Evolutionary conservation across 2,113 vertebrate genomes (phyloP).

Genomic region (Atlantisia rogersi): DNA sequence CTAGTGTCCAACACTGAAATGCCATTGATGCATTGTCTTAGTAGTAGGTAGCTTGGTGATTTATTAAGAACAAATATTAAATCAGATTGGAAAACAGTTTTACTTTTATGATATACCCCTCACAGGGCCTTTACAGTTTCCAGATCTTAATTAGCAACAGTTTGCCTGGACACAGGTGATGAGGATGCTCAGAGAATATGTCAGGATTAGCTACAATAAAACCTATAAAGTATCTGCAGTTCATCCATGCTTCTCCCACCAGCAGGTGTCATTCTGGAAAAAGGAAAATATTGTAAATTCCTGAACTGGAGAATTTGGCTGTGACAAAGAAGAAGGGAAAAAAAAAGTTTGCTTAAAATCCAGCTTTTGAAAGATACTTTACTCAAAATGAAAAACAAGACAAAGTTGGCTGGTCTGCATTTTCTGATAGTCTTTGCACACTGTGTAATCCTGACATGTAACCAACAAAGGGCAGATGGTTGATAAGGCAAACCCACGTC

Average conservation of each 20-base stretch:
- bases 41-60: neutral
- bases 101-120: neutral
- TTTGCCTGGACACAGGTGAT: neutral
- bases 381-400: neutral
- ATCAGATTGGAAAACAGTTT: neutral
- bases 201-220: slow-evolving; percentile 12
- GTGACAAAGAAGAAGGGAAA: slow-evolving; percentile 31
- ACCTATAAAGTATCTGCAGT: slow-evolving; percentile 52
- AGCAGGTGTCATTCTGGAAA: slow-evolving; percentile 84
- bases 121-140: neutral
- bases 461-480: neutral
- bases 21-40: neutral
- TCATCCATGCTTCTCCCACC: slow-evolving; percentile 75
- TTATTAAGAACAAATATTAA: neutral
- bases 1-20: neutral
- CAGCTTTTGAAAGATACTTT: neutral
- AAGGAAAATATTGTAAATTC: slow-evolving; percentile 76
- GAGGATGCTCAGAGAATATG: neutral
- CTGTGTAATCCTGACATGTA: neutral
- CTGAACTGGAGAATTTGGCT: slow-evolving; percentile 57
- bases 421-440: neutral
- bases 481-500: neutral
- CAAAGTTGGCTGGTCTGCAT: neutral
- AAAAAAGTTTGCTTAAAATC: neutral
- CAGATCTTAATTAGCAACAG: neutral